phyloP scores from a whole-genome alignment of 2,888 invertebrate species.

The Drosophila pegasa region DNA sequence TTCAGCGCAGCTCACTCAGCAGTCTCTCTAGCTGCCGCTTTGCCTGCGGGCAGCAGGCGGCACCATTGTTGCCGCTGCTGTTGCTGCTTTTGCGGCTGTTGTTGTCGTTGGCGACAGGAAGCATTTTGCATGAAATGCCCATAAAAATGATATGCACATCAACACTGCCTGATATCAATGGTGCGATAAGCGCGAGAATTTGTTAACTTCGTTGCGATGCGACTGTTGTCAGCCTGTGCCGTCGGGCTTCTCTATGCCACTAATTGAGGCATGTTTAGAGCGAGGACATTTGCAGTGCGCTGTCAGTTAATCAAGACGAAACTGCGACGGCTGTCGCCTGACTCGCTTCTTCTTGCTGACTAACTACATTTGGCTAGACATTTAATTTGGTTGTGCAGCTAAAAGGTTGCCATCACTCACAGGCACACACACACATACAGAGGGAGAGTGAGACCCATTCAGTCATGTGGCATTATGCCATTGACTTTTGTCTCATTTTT shows the following conservation, averaged over 20 bases:
- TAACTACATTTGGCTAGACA: slow-evolving; percentile 65
- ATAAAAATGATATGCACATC: slow-evolving; percentile 81
- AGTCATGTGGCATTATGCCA: slow-evolving; percentile 48
- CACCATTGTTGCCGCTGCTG: background rate
- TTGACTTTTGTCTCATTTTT: slow-evolving; percentile 60
- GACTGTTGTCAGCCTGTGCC: background rate
- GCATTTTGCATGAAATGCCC: slow-evolving; percentile 80
- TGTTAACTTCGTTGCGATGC: slow-evolving; percentile 42
- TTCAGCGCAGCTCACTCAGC: slow-evolving; percentile 3
- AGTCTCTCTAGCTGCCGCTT: background rate
- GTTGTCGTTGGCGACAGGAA: slow-evolving; percentile 59
- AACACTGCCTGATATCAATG: slow-evolving; percentile 65
- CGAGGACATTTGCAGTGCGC: slow-evolving; percentile 18
- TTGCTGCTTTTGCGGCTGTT: slow-evolving; percentile 16
- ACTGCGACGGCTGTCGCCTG: slow-evolving; percentile 10
- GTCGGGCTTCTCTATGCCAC: slow-evolving; percentile 5
- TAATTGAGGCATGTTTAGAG: slow-evolving; percentile 51
- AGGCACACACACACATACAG: slow-evolving; percentile 36
- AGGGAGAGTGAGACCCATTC: too few relatives aligned
- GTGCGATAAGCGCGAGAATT: slow-evolving; percentile 61
- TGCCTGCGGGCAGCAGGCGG: background rate
- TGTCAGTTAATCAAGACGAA: slow-evolving; percentile 56
- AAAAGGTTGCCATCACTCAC: slow-evolving; percentile 75
- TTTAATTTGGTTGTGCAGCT: slow-evolving; percentile 68
- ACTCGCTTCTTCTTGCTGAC: slow-evolving; percentile 5